These are phyloP conservation scores for Desmophyllum pertusum DNA, from an alignment of 92 coral and sea anemone genomes.

Conservation along the genomic window DNA sequence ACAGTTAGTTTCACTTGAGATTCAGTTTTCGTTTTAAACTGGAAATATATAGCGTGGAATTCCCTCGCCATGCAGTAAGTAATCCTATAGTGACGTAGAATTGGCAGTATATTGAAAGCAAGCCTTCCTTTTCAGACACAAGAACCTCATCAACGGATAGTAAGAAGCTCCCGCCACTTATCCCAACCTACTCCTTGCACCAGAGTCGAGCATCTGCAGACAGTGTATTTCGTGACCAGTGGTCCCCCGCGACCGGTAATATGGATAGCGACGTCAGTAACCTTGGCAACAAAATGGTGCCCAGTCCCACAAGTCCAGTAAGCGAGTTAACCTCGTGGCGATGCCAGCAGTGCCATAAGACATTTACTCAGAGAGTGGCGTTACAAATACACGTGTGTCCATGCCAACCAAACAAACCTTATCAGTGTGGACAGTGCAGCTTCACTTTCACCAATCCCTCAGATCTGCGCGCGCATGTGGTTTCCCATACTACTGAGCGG, in stretches of 20 bases:
- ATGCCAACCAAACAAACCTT: slow-evolving; percentile 78
- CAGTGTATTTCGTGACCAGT: background rate
- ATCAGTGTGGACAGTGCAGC: slow-evolving; percentile 94
- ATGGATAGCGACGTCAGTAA: background rate
- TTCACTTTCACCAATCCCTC: slow-evolving; percentile 85
- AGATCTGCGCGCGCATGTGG: slow-evolving; percentile 90
- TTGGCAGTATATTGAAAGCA: background rate
- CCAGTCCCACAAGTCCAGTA: slow-evolving; percentile 5
- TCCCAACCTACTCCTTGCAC: slow-evolving; percentile 18
- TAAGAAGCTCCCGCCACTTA: slow-evolving; percentile 25
- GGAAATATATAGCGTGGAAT: too few relatives aligned
- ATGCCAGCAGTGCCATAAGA: slow-evolving; percentile 90
- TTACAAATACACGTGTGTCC: slow-evolving; percentile 94
- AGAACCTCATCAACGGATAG: background rate
- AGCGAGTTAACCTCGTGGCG: slow-evolving; percentile 60
- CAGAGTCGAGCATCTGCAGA: slow-evolving; percentile 25
- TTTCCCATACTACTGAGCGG: slow-evolving; percentile 86
- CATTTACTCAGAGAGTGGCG: slow-evolving; percentile 90
- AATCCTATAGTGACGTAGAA: background rate
- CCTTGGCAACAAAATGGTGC: slow-evolving; percentile 21
- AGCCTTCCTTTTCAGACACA: background rate
- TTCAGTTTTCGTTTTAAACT: too few relatives aligned
- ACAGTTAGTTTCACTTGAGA: too few relatives aligned
- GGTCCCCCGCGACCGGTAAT: background rate
- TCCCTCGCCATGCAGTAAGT: background rate